Percentiles rank a stretch among this genome's conserved stretches.
Conservation (phyloP, 1,140 invertebrate genomes). For the Pomacea maculata region DNA sequence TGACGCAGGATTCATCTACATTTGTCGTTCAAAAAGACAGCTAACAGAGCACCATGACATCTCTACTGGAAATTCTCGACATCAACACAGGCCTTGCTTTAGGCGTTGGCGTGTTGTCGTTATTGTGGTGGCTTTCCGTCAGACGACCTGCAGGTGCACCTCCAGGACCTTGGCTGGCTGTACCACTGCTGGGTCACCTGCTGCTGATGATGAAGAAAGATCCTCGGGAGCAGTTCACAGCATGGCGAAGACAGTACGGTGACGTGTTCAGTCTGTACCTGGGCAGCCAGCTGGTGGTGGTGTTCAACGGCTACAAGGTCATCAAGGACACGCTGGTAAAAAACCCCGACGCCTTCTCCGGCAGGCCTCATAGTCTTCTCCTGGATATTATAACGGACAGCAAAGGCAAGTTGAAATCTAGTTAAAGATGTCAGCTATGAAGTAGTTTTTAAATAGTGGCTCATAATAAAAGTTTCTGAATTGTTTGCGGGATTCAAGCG, state of each 20-base stretch:
- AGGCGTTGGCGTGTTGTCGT: background rate
- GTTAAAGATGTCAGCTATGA: too few species aligned
- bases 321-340: slow-evolving; percentile 41
- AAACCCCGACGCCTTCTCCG: slow-evolving; percentile 34
- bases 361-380: slow-evolving; percentile 17
- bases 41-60: too few species aligned
- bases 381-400: too few species aligned
- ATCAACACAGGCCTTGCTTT: too few species aligned
- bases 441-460: too few species aligned
- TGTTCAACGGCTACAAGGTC: slow-evolving; percentile 37
- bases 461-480: too few species aligned
- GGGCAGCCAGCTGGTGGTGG: slow-evolving; percentile 22
- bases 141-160: slow-evolving; percentile 10
- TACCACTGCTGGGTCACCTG: slow-evolving; percentile 36
- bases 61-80: too few species aligned
- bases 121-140: background rate
- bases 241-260: slow-evolving; percentile 32
- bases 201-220: slow-evolving; percentile 23
- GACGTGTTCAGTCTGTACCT: slow-evolving; percentile 32
- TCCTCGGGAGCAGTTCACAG: slow-evolving; percentile 10
- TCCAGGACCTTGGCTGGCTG: slow-evolving; percentile 1
- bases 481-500: too few species aligned
- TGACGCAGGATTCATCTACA: too few species aligned
- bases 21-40: too few species aligned
- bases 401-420: too few species aligned